Percentiles rank a stretch among this genome's conserved stretches.
Conservation (phyloP, 2,888 invertebrate species). For the Pyrgus malvae region DNA sequence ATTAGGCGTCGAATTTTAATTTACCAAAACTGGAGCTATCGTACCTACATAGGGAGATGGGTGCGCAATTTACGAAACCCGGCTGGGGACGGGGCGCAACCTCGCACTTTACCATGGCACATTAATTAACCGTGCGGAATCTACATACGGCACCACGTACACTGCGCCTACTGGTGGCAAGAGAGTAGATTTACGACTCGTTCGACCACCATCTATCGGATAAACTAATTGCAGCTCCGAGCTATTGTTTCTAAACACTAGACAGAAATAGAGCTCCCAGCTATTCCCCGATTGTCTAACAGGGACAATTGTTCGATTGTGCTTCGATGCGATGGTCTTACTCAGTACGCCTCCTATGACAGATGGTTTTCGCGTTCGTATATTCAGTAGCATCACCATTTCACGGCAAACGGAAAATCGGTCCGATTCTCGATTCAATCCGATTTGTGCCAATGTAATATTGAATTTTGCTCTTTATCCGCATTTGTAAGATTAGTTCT, state of each 20-base stretch:
- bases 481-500: slow-evolving; percentile 2
- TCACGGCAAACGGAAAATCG: slow-evolving; percentile 18
- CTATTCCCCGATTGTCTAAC: slow-evolving; percentile 37
- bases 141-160: slow-evolving; percentile 75
- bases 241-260: slow-evolving; percentile 79
- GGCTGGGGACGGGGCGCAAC: slow-evolving; percentile 64
- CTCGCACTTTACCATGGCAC: slow-evolving; percentile 75
- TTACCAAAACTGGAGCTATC: slow-evolving; percentile 64
- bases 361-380: slow-evolving; percentile 30
- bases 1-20: slow-evolving; percentile 60
- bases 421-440: slow-evolving; percentile 15
- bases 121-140: slow-evolving; percentile 78
- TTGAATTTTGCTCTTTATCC: slow-evolving; percentile 5
- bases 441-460: slow-evolving; percentile 11
- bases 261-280: slow-evolving; percentile 62
- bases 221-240: slow-evolving; percentile 77
- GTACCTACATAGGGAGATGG: slow-evolving; percentile 64
- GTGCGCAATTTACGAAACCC: slow-evolving; percentile 74
- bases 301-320: slow-evolving; percentile 63
- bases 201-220: slow-evolving; percentile 78
- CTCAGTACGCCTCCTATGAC: slow-evolving; percentile 39
- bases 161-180: slow-evolving; percentile 69
- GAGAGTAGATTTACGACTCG: slow-evolving; percentile 78
- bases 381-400: slow-evolving; percentile 20
- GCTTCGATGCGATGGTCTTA: slow-evolving; percentile 46